These are phyloP conservation scores for Danio kyathit DNA, from an alignment of 2,797 vertebrate genomes.

Conservation along the genomic window DNA sequence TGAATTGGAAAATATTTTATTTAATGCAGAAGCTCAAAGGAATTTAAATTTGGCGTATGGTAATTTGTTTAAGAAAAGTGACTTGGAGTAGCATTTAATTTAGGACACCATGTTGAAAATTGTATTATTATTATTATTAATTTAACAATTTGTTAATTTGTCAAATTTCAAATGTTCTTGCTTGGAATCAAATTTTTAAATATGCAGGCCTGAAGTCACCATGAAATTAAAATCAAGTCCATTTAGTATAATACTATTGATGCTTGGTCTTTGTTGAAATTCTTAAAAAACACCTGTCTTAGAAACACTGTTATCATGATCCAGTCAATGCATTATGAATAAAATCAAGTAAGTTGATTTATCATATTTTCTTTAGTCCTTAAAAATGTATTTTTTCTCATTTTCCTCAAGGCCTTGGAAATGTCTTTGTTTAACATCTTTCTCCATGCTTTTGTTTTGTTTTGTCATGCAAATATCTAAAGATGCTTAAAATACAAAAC, in stretches of 20 bases:
- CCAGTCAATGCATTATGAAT: too few species aligned
- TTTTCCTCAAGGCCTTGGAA: too few species aligned
- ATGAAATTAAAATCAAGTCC: background rate
- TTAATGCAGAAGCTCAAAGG: background rate
- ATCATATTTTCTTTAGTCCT: too few species aligned
- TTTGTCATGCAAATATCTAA: too few species aligned
- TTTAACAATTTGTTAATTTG: background rate
- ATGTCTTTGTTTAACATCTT: too few species aligned
- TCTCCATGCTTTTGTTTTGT: too few species aligned
- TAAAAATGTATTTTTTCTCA: too few species aligned
- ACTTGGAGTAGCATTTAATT: background rate
- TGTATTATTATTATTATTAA: background rate
- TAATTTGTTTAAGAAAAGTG: background rate
- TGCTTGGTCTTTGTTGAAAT: background rate
- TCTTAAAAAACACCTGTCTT: too few species aligned
- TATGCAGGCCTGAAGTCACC: background rate
- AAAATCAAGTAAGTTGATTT: too few species aligned
- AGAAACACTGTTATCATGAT: too few species aligned
- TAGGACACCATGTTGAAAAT: background rate
- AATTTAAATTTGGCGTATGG: background rate
- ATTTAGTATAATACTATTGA: background rate
- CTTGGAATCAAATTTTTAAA: background rate
- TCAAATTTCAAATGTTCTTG: background rate
- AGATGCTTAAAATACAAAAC: too few species aligned
- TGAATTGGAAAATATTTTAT: background rate